Percentiles rank a stretch among this genome's conserved stretches.
These are phyloP conservation scores for Pseudomyrmex cubaensis DNA, from an alignment of 1,140 invertebrate species.

Conservation along the genomic window DNA sequence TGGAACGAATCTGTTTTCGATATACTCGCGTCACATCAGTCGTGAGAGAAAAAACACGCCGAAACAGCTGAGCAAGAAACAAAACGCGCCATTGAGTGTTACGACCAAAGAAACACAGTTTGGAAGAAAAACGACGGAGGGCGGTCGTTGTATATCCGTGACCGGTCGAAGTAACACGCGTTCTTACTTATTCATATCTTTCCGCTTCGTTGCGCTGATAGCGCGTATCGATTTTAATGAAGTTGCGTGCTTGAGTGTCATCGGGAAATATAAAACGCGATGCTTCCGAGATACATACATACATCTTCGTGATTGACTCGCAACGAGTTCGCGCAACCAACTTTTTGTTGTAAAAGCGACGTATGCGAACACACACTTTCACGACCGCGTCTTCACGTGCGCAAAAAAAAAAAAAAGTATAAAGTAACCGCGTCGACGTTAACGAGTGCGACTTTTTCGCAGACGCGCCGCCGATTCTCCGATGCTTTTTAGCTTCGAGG, in stretches of 20 bases:
- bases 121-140: neutral
- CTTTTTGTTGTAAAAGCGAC: slow-evolving; percentile 62
- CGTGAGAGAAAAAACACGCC: slow-evolving; percentile 9
- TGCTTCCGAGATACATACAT: slow-evolving; percentile 4
- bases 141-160: neutral
- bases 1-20: neutral
- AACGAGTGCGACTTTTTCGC: neutral
- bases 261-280: slow-evolving; percentile 21
- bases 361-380: neutral
- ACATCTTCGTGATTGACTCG: slow-evolving; percentile 35
- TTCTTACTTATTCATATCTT: slow-evolving; percentile 52
- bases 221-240: slow-evolving; percentile 49
- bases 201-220: slow-evolving; percentile 28
- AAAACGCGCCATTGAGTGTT: neutral
- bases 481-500: neutral
- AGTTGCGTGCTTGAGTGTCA: slow-evolving; percentile 28
- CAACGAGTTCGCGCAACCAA: slow-evolving; percentile 1
- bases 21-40: neutral
- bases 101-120: slow-evolving; percentile 6
- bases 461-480: neutral
- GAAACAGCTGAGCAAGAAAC: neutral
- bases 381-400: slow-evolving; percentile 28
- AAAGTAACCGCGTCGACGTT: slow-evolving; percentile 64
- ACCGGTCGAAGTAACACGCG: slow-evolving; percentile 26
- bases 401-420: slow-evolving; percentile 17